Conservation (phyloP, 2,888 invertebrate genomes). For the Erebia palarica region DNA sequence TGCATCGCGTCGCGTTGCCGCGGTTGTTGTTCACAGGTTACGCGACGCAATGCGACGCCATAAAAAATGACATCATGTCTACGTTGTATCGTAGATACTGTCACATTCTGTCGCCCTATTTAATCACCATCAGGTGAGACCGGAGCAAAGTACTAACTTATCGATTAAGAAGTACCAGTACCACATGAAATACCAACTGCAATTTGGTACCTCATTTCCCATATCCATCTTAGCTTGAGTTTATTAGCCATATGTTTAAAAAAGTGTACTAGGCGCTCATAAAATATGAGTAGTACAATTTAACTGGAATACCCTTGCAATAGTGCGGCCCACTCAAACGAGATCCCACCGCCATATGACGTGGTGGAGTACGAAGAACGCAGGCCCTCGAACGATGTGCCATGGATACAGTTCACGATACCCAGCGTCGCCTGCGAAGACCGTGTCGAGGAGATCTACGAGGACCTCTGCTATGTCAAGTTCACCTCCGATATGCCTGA, state of each 20-base stretch:
- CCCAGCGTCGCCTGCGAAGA: slow-evolving; percentile 83
- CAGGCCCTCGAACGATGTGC: slow-evolving; percentile 66
- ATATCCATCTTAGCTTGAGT: not conserved
- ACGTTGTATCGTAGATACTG: too few relatives aligned
- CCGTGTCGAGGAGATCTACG: slow-evolving; percentile 92
- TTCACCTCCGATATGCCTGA: slow-evolving; percentile 87
- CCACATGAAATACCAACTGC: too few relatives aligned
- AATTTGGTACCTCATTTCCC: too few relatives aligned
- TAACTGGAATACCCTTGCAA: slow-evolving; percentile 47
- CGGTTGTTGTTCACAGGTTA: too few relatives aligned
- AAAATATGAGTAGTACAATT: not conserved
- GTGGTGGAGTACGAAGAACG: slow-evolving; percentile 59
- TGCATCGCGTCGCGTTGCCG: too few relatives aligned
- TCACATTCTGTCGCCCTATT: too few relatives aligned
- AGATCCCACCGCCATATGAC: slow-evolving; percentile 56
- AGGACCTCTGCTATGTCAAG: slow-evolving; percentile 94
- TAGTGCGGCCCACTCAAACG: slow-evolving; percentile 60
- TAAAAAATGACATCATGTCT: too few relatives aligned
- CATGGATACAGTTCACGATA: slow-evolving; percentile 87
- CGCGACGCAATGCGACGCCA: too few relatives aligned
- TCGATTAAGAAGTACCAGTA: not conserved
- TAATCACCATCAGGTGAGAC: not conserved
- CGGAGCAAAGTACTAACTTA: not conserved
- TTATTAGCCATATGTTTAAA: not conserved
- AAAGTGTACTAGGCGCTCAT: not conserved